These are phyloP conservation scores for Hystrix brachyura DNA, from an alignment of 2,113 vertebrate genomes.

Conservation along the genomic window DNA sequence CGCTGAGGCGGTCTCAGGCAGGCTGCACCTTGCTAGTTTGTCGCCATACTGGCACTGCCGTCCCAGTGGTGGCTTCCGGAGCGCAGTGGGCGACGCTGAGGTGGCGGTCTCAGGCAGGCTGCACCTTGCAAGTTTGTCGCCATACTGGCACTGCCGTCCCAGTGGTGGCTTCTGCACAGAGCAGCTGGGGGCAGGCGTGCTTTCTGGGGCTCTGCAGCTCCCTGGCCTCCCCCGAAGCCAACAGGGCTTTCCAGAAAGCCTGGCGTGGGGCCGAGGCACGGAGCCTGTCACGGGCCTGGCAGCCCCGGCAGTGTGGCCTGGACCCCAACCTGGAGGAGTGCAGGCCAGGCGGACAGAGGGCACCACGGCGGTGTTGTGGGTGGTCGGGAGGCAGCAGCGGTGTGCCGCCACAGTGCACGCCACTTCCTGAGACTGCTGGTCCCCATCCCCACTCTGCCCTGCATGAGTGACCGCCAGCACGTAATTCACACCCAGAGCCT, in stretches of 20 bases:
- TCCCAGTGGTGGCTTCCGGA: background rate
- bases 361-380: background rate
- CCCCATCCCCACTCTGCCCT: background rate
- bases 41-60: background rate
- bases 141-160: rapidly evolving
- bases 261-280: background rate
- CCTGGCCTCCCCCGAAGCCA: background rate
- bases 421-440: background rate
- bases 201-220: background rate
- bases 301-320: background rate
- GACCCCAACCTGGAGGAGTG: background rate
- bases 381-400: background rate
- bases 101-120: background rate
- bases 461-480: background rate
- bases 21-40: background rate
- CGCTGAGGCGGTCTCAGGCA: background rate
- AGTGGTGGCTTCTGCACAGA: background rate
- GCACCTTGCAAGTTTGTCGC: background rate
- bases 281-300: background rate
- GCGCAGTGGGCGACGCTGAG: background rate
- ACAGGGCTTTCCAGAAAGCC: background rate
- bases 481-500: background rate
- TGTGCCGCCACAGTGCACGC: background rate
- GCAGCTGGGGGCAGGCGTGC: background rate
- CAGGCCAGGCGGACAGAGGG: background rate